These are phyloP conservation scores for Mylabris sibirica DNA, from an alignment of 2,888 invertebrate genomes.

Conservation along the genomic window DNA sequence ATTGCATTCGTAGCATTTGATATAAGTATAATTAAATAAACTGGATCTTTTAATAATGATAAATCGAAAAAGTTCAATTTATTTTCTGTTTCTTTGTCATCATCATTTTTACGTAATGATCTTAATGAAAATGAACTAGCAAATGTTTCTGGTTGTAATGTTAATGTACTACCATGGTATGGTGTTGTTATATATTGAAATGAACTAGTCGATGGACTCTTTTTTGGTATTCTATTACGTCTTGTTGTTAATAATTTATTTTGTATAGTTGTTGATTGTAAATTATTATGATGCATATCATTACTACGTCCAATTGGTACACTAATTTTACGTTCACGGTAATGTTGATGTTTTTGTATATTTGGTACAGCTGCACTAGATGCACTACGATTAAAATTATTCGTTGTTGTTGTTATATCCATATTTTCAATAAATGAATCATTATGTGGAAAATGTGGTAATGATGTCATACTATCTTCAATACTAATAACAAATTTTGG, in stretches of 20 bases:
- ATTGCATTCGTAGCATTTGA: slow-evolving; percentile 88
- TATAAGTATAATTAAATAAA: slow-evolving; percentile 82
- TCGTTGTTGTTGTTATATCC: slow-evolving; percentile 47
- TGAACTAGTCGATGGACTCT: slow-evolving; percentile 80
- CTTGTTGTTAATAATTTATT: slow-evolving; percentile 46
- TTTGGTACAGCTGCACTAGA: slow-evolving; percentile 75
- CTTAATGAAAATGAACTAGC: slow-evolving; percentile 80
- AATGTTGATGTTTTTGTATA: slow-evolving; percentile 60
- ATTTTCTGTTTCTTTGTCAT: slow-evolving; percentile 53
- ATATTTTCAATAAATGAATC: slow-evolving; percentile 55
- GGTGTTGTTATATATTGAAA: slow-evolving; percentile 87
- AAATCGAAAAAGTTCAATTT: slow-evolving; percentile 77
- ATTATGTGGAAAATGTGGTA: slow-evolving; percentile 55
- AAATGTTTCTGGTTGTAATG: slow-evolving; percentile 79
- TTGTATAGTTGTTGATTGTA: slow-evolving; percentile 73
- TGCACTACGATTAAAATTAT: slow-evolving; percentile 71
- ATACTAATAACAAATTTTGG: slow-evolving; percentile 58
- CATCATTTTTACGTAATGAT: slow-evolving; percentile 63
- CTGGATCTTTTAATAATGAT: slow-evolving; percentile 76
- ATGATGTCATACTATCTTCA: slow-evolving; percentile 56
- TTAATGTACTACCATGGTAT: slow-evolving; percentile 84
- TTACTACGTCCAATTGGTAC: slow-evolving; percentile 63
- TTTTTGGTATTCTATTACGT: slow-evolving; percentile 65
- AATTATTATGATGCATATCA: slow-evolving; percentile 20
- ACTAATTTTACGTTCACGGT: slow-evolving; percentile 69